phyloP scores from a whole-genome alignment of 1,140 invertebrate species.

The Drosophila eugracilis region DNA sequence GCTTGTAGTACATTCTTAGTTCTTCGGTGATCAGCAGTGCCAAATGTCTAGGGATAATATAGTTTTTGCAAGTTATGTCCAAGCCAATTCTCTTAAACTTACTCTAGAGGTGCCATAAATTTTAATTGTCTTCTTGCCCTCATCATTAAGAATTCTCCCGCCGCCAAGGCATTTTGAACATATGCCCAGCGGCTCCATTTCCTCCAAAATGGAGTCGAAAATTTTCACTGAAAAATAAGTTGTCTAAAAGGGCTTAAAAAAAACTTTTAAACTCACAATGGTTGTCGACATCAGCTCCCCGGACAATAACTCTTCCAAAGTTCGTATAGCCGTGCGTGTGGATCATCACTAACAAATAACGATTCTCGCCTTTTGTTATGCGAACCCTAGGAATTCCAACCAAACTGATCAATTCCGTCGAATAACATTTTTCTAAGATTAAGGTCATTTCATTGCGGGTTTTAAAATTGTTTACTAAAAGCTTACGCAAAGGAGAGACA shows the following conservation, averaged over 20 bases:
- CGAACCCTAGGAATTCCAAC: slow-evolving; percentile 9
- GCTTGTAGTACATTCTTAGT: slow-evolving; percentile 43
- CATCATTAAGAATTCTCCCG: slow-evolving; percentile 34
- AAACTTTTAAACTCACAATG: slow-evolving; percentile 37
- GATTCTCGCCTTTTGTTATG: slow-evolving; percentile 30
- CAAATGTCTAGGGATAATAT: slow-evolving; percentile 42
- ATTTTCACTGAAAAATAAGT: slow-evolving; percentile 19
- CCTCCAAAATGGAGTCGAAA: slow-evolving; percentile 17
- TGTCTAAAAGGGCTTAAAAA: too few species aligned
- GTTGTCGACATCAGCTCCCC: slow-evolving; percentile 11
- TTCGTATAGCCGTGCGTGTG: slow-evolving; percentile 48
- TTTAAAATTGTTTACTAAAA: not conserved
- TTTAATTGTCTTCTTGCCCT: slow-evolving; percentile 4
- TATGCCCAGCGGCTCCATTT: slow-evolving; percentile 33
- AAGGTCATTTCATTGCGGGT: not conserved
- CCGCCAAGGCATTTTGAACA: slow-evolving; percentile 54
- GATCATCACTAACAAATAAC: slow-evolving; percentile 40
- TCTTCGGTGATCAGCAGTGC: slow-evolving; percentile 45
- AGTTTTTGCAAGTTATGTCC: not conserved
- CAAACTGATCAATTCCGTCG: slow-evolving; percentile 7
- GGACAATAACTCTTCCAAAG: slow-evolving; percentile 38
- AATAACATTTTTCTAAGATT: slow-evolving; percentile 5
- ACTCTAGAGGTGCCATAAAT: slow-evolving; percentile 51
- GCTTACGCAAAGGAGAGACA: slow-evolving; percentile 35
- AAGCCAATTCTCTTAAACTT: not conserved